Evolutionary conservation across 1,140 invertebrate species (phyloP).

Genomic region (Cepaea nemoralis): DNA sequence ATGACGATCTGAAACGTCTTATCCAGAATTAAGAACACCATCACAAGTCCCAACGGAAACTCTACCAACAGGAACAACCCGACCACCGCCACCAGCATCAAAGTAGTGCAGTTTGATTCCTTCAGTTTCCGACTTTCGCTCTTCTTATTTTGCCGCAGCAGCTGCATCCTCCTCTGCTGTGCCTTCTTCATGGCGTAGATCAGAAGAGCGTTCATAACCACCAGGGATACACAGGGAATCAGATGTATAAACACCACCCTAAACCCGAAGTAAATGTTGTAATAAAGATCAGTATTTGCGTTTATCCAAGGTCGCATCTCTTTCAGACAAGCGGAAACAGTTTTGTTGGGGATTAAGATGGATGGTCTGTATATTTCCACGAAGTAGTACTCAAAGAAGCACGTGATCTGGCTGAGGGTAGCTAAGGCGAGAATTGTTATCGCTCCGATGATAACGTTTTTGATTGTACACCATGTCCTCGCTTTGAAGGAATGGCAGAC

Average conservation of each 20-base stretch:
- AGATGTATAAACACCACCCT: constrained; percentile 91
- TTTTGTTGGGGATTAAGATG: constrained; percentile 75
- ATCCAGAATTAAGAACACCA: constrained; percentile 88
- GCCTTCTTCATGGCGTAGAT: constrained; percentile 87
- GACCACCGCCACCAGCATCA: constrained; percentile 96
- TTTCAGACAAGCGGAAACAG: constrained; percentile 54
- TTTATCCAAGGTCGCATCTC: constrained; percentile 55
- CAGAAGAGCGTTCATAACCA: constrained; percentile 89
- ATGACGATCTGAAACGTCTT: constrained; percentile 74
- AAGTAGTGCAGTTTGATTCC: constrained; percentile 91
- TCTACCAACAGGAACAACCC: constrained; percentile 91
- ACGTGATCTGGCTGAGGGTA: constrained; percentile 82
- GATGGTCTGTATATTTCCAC: constrained; percentile 76
- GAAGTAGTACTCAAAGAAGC: constrained; percentile 81
- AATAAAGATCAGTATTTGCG: constrained; percentile 81
- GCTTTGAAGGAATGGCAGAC: constrained; percentile 90
- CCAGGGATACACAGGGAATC: constrained; percentile 88
- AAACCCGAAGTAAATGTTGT: constrained; percentile 85
- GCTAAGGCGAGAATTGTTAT: constrained; percentile 82
- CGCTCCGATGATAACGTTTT: constrained; percentile 83
- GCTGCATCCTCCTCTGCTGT: constrained; percentile 82
- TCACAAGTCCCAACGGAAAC: constrained; percentile 83
- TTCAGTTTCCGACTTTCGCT: constrained; percentile 84
- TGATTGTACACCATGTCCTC: constrained; percentile 87
- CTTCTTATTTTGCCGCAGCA: constrained; percentile 87